These are phyloP conservation scores for Apis florea DNA, from an alignment of 1,140 invertebrate genomes.

Conservation along the genomic window DNA sequence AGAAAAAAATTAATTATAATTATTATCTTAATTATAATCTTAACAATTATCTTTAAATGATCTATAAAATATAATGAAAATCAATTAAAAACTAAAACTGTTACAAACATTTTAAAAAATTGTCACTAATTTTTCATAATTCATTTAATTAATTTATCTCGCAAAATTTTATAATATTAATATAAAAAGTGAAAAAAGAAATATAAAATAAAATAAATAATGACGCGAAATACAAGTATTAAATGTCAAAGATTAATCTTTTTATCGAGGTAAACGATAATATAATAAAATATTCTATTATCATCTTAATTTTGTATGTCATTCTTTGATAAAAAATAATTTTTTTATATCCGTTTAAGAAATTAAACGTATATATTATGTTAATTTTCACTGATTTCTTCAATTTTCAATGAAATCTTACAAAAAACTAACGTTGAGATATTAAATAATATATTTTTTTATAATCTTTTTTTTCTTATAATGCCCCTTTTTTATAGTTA, in stretches of 20 bases:
- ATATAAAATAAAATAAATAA: background rate
- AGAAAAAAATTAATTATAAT: background rate
- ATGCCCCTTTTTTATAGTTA: background rate
- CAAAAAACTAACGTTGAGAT: no score
- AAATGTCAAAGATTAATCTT: constrained; percentile 6
- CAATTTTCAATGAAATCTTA: no score
- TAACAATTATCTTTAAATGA: no score
- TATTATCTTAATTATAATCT: no score
- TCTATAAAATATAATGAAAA: no score
- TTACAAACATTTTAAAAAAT: no score
- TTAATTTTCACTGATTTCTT: no score
- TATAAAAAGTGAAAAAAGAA: accelerated
- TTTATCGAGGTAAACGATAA: constrained; percentile 9
- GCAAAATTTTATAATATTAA: background rate
- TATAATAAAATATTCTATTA: background rate
- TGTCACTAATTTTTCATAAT: background rate
- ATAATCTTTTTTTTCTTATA: background rate
- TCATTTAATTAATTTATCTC: background rate
- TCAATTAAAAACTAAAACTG: no score
- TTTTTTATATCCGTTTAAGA: background rate
- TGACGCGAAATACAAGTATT: background rate
- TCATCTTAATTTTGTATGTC: background rate
- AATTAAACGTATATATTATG: no score
- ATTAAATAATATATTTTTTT: no score
- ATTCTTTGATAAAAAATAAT: background rate